phyloP scores from a whole-genome alignment of 2,797 vertebrate genomes.

The Numenius phaeopus region DNA sequence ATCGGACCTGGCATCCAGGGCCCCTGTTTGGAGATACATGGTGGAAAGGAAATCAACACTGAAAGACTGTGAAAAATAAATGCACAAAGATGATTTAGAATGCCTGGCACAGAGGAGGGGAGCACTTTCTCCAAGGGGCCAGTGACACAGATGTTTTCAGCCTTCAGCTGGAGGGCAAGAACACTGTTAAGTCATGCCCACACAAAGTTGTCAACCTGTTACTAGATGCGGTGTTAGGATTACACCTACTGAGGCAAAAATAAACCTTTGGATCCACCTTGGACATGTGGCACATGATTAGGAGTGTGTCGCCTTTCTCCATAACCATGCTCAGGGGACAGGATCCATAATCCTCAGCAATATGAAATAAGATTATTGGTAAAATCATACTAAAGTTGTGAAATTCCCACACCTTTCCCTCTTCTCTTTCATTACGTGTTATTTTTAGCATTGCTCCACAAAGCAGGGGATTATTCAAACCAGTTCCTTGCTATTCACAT shows the following conservation, averaged over 20 bases:
- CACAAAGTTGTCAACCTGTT: fast-evolving
- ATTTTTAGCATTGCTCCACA: neutral
- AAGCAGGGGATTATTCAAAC: neutral
- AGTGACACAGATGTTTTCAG: neutral
- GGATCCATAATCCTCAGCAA: neutral
- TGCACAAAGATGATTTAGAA: neutral
- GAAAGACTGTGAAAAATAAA: neutral
- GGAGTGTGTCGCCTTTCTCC: neutral
- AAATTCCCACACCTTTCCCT: neutral
- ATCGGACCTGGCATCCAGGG: neutral
- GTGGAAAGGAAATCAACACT: neutral
- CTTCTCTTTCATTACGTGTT: neutral
- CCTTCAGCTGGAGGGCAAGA: neutral
- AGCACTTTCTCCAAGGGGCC: neutral
- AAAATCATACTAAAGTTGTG: neutral
- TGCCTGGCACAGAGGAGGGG: neutral
- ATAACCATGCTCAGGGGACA: neutral
- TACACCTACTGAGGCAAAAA: neutral
- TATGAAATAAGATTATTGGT: neutral
- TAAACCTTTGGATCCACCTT: neutral
- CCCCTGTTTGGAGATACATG: neutral
- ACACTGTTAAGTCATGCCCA: neutral
- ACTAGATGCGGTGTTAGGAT: neutral
- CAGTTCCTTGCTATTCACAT: neutral
- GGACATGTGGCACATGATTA: neutral